Base-by-base conservation (phyloP, 30 jellyfish, hydroid and myxozoan species). In the Haliclystus octoradiatus region DNA sequence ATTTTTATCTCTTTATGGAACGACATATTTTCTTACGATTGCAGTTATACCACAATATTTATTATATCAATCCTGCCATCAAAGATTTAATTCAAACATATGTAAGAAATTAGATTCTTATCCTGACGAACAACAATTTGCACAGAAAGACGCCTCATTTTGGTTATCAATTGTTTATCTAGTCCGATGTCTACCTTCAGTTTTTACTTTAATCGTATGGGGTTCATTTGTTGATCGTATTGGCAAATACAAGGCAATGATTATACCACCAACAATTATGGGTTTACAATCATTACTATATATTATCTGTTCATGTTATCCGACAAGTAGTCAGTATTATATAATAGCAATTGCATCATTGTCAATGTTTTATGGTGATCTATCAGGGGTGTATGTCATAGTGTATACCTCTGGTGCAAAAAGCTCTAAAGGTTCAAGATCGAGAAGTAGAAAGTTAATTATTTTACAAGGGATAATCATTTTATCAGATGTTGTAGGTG, bases 141-240 rank as follows among this genome's bases (percentile, higher is more conserved):
- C 30, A n/a, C 31, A 30, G 61, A 33, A 73, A 79, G 69, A 57
- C 35, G 30, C 84, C 5, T 49, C 95, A 0, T 33, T 33, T 25
- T 88, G 97, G 97, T 70, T 93, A 85, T 77, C 81, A 40, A 68
- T 70, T 31, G 33, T 88, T 12, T 63, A 75, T 24, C 14, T 84
- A 7, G 73, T 82, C 2, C 69, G 93, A 0, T 65, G 71, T 19
- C 67, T 80, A 3, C 94, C 94, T 14, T 66, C 89, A 49, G 72
- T 88, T 76, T 72, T 88, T n/a, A 74, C 97, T 4, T 88, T 81
- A 25, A 77, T 88, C 12, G 69, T 88, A 26, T 75, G 94, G 94
- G 97, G 97, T 1, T 93, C 97, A 29, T 47, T 81, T 28, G 84
- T 90, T 0, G 97, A 88, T 69, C 76, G 62, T 5, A 76, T 88